These are phyloP conservation scores for Agapornis canus DNA, from an alignment of 2,797 vertebrate species.

Conservation along the genomic window DNA sequence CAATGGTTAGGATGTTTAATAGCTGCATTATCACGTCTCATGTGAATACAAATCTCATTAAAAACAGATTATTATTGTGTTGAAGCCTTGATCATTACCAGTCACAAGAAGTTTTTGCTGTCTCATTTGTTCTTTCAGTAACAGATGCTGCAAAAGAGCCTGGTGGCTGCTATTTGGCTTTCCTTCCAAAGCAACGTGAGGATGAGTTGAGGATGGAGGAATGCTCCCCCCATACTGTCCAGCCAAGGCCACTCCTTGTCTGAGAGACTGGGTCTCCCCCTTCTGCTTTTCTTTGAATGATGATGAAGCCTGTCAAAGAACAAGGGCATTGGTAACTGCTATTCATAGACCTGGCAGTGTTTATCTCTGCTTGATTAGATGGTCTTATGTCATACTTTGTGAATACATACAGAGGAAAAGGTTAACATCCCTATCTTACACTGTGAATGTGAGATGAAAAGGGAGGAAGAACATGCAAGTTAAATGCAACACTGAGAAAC, in stretches of 20 bases:
- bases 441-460: background rate
- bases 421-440: background rate
- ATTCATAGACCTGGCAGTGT: background rate
- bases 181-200: constrained; percentile 82
- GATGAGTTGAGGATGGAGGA: constrained; percentile 81
- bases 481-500: constrained; percentile 28
- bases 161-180: constrained; percentile 96
- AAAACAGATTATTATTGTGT: background rate
- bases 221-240: constrained; percentile 87
- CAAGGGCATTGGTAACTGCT: background rate
- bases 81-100: constrained; percentile 77
- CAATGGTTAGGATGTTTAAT: background rate
- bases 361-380: background rate
- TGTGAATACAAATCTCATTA: background rate
- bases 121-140: constrained; percentile 96
- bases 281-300: constrained; percentile 89
- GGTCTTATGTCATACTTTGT: background rate
- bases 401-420: background rate
- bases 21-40: background rate
- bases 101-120: constrained; percentile 93
- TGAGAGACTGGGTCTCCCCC: constrained; percentile 80
- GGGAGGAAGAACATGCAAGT: background rate
- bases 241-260: constrained; percentile 84
- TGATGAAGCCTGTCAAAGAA: constrained; percentile 83
- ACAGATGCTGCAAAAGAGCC: constrained; percentile 94